Evolutionary conservation across 1,140 invertebrate species (phyloP).

Genomic region (Sycobia sp.): DNA sequence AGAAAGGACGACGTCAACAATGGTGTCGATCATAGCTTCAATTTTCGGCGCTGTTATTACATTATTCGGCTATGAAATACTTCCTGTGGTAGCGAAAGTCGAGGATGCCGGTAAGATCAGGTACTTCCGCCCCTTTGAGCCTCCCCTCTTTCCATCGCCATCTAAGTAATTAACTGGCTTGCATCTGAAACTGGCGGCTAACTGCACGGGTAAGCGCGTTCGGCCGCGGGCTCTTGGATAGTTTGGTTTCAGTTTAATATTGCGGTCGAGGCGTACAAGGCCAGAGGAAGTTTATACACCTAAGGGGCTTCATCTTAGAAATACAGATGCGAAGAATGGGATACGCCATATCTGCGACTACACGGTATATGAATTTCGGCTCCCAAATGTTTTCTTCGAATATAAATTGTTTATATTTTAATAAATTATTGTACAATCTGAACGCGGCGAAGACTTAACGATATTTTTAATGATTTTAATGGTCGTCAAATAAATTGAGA

Average conservation of each 20-base stretch:
- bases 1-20: too few species aligned
- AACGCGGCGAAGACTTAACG: too few species aligned
- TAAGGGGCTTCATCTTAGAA: constrained; percentile 9
- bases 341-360: too few species aligned
- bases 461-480: too few species aligned
- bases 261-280: background rate
- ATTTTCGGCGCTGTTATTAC: constrained; percentile 17
- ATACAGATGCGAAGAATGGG: too few species aligned
- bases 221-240: constrained; percentile 24
- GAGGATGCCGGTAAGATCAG: constrained; percentile 2
- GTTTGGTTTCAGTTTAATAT: constrained; percentile 36
- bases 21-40: constrained; percentile 5
- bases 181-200: constrained; percentile 28
- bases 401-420: too few species aligned
- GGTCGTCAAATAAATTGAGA: too few species aligned
- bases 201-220: constrained; percentile 8
- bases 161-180: constrained; percentile 47
- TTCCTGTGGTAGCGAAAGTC: background rate
- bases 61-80: constrained; percentile 29
- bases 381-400: too few species aligned
- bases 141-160: constrained; percentile 17
- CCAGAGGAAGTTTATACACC: constrained; percentile 23
- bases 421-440: too few species aligned
- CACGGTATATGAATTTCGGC: too few species aligned
- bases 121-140: background rate